Percentiles rank a stretch among this genome's conserved stretches.
Evolutionary conservation across 2,113 vertebrate genomes (phyloP).

Genomic region (Sylvietta virens): DNA sequence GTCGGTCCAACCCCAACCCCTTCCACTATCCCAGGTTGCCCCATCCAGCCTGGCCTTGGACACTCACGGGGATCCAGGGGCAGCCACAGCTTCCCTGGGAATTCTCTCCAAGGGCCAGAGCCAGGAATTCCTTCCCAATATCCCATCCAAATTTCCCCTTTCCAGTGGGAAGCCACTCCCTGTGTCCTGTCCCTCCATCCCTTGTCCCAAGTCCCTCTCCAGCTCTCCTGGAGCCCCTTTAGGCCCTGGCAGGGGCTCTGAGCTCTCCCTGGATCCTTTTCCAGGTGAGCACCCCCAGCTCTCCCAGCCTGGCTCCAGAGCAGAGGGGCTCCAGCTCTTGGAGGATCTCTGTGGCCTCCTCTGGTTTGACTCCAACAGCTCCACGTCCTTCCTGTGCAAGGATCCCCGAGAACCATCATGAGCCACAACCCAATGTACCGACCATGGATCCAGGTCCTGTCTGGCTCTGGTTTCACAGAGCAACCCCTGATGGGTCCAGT

Average conservation of each 20-base stretch:
- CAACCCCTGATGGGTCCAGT: rapidly evolving
- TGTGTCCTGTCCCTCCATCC: not conserved
- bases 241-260: not conserved
- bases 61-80: not conserved
- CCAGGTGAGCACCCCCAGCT: not conserved
- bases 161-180: not conserved
- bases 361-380: not conserved
- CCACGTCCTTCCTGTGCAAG: rapidly evolving
- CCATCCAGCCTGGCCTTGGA: rapidly evolving
- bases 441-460: rapidly evolving
- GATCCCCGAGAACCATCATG: not conserved
- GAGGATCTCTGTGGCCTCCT: rapidly evolving
- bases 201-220: not conserved
- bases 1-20: rapidly evolving
- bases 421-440: rapidly evolving
- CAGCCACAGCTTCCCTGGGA: not conserved
- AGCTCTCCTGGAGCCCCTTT: not conserved
- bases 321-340: not conserved
- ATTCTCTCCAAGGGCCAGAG: rapidly evolving
- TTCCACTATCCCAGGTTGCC: rapidly evolving
- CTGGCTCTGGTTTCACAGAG: not conserved
- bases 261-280: not conserved
- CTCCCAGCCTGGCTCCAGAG: not conserved
- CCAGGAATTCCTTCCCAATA: rapidly evolving
- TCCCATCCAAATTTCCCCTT: no score